Conservation (phyloP, 2,113 vertebrate species). For the Xenopus borealis region DNA sequence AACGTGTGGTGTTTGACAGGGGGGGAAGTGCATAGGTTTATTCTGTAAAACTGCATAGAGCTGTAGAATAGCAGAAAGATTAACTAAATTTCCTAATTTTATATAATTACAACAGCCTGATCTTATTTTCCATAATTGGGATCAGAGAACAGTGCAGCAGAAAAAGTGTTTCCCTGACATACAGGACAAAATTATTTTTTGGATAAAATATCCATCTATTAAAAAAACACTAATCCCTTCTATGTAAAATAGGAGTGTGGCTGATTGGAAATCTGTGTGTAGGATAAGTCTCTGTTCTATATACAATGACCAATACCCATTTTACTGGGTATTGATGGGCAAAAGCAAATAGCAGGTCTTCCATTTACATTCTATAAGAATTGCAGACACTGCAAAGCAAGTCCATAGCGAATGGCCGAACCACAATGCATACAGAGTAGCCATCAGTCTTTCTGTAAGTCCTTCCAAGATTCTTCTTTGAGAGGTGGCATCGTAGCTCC, state of each 20-base stretch:
- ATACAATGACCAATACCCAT: not conserved
- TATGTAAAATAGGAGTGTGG: not conserved
- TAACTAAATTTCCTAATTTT: too few relatives aligned
- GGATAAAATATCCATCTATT: too few relatives aligned
- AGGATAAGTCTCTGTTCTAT: not conserved
- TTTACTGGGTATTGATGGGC: not conserved
- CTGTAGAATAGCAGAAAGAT: not conserved
- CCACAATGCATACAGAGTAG: not conserved
- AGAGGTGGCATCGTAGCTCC: conserved; percentile 15
- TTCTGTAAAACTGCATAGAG: not conserved
- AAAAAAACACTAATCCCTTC: not conserved
- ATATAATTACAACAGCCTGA: too few relatives aligned
- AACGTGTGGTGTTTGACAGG: not conserved
- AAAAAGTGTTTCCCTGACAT: too few relatives aligned
- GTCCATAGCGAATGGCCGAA: conserved; percentile 11
- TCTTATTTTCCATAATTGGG: too few relatives aligned
- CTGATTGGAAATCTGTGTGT: too few relatives aligned
- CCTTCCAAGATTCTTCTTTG: not conserved
- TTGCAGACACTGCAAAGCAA: conserved; percentile 68
- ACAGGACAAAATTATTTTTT: too few relatives aligned
- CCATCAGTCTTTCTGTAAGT: conserved; percentile 6
- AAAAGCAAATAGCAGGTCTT: conserved; percentile 47
- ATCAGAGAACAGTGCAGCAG: too few relatives aligned
- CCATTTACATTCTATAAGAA: conserved; percentile 78
- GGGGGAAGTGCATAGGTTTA: not conserved